Percentiles rank a stretch among this genome's conserved stretches.
phyloP scores from a whole-genome alignment of 2,113 vertebrate genomes.

The Jacana jacana region DNA sequence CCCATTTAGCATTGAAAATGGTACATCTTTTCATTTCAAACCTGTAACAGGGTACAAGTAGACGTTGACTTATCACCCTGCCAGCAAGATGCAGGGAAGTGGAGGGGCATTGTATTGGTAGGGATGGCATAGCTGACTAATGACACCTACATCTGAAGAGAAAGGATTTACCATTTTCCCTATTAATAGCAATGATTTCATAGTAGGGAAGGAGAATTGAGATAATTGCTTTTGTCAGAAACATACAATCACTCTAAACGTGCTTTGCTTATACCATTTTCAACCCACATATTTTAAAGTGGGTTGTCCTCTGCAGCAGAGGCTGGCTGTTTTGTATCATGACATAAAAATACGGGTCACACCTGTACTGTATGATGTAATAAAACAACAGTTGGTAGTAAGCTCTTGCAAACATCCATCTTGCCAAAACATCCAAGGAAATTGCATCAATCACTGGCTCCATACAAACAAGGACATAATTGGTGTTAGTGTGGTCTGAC shows the following conservation, averaged over 20 bases:
- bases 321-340: neutral
- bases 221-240: neutral
- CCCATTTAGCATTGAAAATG: neutral
- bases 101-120: neutral
- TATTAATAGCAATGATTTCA: neutral
- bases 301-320: neutral
- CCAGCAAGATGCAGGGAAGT: neutral
- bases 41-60: neutral
- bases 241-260: neutral
- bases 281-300: neutral
- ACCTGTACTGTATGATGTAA: neutral
- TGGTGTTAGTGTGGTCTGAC: neutral
- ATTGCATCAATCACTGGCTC: neutral
- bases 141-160: fast-evolving
- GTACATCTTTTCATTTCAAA: neutral
- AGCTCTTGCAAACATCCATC: neutral
- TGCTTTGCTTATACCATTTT: neutral
- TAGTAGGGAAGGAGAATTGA: neutral
- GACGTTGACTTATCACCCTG: neutral
- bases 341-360: neutral
- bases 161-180: neutral
- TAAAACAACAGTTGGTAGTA: neutral
- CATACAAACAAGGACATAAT: neutral
- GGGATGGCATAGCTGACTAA: neutral
- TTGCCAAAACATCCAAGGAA: neutral